A percentile compares a stretch with the other conserved stretches of the same genome.
Evolutionary conservation across 1,140 invertebrate species (phyloP).

Genomic region (Lordiphosa stackelbergi): DNA sequence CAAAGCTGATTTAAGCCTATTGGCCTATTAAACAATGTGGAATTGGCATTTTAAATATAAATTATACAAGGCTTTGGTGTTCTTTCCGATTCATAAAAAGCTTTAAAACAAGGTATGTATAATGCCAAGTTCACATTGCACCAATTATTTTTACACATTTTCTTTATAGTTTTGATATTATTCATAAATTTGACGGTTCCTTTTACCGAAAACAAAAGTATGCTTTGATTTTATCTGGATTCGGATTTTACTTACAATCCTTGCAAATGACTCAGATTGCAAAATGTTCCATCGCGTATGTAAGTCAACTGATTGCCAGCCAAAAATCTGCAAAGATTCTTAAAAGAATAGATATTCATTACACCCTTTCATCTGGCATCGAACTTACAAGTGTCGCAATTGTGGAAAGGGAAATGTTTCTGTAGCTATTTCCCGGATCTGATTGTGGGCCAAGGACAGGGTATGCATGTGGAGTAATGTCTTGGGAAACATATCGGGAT

Average conservation of each 20-base stretch:
- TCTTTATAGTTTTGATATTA: too few species aligned
- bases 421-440: conserved; percentile 56
- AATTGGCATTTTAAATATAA: too few species aligned
- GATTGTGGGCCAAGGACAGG: conserved; percentile 76
- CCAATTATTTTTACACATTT: too few species aligned
- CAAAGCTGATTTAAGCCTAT: too few species aligned
- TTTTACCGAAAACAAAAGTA: too few species aligned
- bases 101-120: too few species aligned
- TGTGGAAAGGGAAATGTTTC: conserved; percentile 64
- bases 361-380: neutral
- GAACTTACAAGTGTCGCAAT: conserved; percentile 68
- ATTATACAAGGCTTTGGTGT: too few species aligned
- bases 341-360: neutral
- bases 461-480: conserved; percentile 62
- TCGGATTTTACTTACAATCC: conserved; percentile 70
- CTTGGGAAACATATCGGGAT: conserved; percentile 51
- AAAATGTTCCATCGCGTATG: conserved; percentile 67
- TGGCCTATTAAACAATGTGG: too few species aligned
- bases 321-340: conserved; percentile 66
- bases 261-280: conserved; percentile 67
- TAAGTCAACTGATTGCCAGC: conserved; percentile 70
- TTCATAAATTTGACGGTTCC: too few species aligned
- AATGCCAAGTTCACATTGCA: too few species aligned
- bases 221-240: too few species aligned
- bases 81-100: too few species aligned